Percentiles rank a stretch among this genome's conserved stretches.
Evolutionary conservation across 2,888 invertebrate species (phyloP).

Genomic region (Physocephala rufipes): DNA sequence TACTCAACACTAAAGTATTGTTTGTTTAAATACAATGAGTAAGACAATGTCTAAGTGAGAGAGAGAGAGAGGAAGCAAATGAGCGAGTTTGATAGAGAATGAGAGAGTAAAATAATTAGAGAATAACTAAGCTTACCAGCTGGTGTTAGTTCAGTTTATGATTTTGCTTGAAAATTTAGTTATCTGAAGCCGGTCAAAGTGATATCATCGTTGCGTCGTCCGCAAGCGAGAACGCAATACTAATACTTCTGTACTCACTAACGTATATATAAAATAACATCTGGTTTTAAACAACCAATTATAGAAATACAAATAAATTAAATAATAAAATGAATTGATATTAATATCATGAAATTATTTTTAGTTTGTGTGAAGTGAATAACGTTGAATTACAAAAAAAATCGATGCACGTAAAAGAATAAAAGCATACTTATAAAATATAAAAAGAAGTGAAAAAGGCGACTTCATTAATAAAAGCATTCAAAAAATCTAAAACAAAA

Average conservation of each 20-base stretch:
- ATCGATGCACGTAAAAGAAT: too few species aligned
- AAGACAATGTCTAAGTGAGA: background rate
- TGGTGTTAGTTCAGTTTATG: background rate
- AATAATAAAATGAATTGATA: too few species aligned
- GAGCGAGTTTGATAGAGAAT: background rate
- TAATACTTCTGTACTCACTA: constrained; percentile 5
- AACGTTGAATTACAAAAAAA: background rate
- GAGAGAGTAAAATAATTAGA: too few species aligned
- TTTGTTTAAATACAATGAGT: too few species aligned
- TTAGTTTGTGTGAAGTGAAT: background rate
- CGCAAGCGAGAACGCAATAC: background rate
- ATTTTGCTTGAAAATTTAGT: constrained; percentile 30
- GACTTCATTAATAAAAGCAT: too few species aligned
- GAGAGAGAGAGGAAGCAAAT: background rate
- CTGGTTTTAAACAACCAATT: background rate
- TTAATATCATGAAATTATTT: too few species aligned
- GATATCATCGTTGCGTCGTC: constrained; percentile 30
- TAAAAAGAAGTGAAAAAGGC: too few species aligned
- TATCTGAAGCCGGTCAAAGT: constrained; percentile 36
- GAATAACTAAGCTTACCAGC: background rate
- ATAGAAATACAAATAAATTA: background rate
- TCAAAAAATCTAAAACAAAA: too few species aligned
- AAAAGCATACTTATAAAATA: too few species aligned
- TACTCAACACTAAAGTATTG: too few species aligned
- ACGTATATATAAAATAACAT: too few species aligned